These are phyloP conservation scores for Nipponacmea schrenckii DNA, from an alignment of 2,888 invertebrate genomes.

Conservation along the genomic window DNA sequence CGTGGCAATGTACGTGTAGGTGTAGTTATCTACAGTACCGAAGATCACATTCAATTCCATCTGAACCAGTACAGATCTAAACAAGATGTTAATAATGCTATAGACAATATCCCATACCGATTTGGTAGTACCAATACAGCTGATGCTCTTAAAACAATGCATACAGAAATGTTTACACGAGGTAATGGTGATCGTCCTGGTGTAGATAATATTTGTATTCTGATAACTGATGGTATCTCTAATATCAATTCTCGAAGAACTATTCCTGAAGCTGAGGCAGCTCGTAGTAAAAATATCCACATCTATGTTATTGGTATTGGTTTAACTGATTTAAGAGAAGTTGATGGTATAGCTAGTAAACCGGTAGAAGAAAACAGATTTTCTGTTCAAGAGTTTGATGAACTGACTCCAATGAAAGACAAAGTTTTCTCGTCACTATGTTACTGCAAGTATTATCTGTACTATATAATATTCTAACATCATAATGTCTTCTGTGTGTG, in stretches of 20 bases:
- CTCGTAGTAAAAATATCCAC: constrained; percentile 33
- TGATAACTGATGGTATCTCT: constrained; percentile 56
- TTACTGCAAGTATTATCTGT: not conserved
- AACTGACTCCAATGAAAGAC: constrained; percentile 28
- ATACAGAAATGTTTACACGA: constrained; percentile 41
- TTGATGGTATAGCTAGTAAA: constrained; percentile 40
- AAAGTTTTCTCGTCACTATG: constrained; percentile 28
- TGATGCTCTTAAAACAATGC: constrained; percentile 42
- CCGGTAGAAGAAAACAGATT: constrained; percentile 38
- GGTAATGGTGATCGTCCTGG: constrained; percentile 46
- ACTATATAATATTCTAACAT: too few relatives aligned
- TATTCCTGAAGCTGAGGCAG: constrained; percentile 43
- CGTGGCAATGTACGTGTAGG: constrained; percentile 47
- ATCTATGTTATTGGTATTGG: constrained; percentile 47
- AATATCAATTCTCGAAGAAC: constrained; percentile 51
- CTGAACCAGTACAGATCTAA: constrained; percentile 35
- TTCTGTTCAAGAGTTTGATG: constrained; percentile 35
- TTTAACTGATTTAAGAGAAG: constrained; percentile 38
- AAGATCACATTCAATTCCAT: constrained; percentile 39
- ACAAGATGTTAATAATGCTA: constrained; percentile 34
- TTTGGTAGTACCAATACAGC: constrained; percentile 54
- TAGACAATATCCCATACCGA: constrained; percentile 36
- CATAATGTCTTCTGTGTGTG: not conserved
- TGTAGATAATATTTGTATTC: constrained; percentile 43
- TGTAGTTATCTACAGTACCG: constrained; percentile 44